phyloP scores from a whole-genome alignment of 2,888 invertebrate species.

The Rapana venosa region DNA sequence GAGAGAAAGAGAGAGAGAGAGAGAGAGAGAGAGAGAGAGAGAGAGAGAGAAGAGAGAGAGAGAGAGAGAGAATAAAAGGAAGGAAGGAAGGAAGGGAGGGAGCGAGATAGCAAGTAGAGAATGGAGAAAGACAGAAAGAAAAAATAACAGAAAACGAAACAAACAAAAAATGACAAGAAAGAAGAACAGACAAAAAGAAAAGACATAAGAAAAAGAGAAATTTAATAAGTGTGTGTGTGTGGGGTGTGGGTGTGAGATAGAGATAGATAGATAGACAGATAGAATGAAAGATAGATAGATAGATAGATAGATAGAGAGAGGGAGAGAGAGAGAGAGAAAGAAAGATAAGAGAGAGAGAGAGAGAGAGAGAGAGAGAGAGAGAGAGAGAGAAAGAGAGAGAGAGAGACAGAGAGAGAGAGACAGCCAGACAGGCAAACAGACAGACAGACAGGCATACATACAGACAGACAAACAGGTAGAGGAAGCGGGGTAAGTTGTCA shows the following conservation, averaged over 20 bases:
- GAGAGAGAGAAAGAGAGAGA: slow-evolving; percentile 19
- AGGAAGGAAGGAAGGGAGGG: background rate
- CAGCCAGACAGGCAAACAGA: background rate
- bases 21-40: background rate
- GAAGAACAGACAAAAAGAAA: background rate
- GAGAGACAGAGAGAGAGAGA: slow-evolving; percentile 13
- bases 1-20: background rate
- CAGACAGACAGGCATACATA: background rate
- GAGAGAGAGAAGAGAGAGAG: background rate
- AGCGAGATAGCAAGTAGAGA: background rate
- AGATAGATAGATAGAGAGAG: background rate
- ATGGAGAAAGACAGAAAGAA: background rate
- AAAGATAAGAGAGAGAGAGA: background rate
- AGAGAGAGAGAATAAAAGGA: background rate
- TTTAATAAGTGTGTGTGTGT: background rate
- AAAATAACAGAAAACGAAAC: background rate
- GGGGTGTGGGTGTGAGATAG: no score
- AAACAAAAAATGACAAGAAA: background rate
- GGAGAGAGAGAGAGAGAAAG: background rate
- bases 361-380: slow-evolving; percentile 11
- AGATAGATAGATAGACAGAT: background rate
- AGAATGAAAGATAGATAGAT: background rate
- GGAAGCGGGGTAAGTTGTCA: background rate
- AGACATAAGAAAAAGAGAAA: background rate
- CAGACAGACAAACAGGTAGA: slow-evolving; percentile 22